phyloP scores from a whole-genome alignment of 2,888 invertebrate species.

The Lypha dubia region DNA sequence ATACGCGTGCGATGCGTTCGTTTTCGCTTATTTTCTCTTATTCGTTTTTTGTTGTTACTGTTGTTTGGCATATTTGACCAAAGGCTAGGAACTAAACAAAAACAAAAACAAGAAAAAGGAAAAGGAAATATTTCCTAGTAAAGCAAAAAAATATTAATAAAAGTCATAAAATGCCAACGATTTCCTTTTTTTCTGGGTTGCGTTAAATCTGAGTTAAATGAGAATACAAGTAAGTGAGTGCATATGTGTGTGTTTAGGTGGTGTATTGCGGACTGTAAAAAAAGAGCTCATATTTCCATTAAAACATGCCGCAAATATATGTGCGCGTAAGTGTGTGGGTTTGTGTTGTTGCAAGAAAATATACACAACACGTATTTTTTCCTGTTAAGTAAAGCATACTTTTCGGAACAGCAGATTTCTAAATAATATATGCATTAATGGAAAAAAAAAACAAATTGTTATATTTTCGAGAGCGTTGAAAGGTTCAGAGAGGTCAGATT shows the following conservation, averaged over 20 bases:
- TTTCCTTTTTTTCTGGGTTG: constrained; percentile 49
- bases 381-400: constrained; percentile 27
- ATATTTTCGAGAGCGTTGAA: not conserved
- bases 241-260: constrained; percentile 5
- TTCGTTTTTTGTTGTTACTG: constrained; percentile 11
- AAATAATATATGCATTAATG: constrained; percentile 17
- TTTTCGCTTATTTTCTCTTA: not conserved
- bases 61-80: constrained; percentile 51
- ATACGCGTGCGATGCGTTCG: not conserved
- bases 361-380: constrained; percentile 21
- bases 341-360: not conserved
- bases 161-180: constrained; percentile 72
- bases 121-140: constrained; percentile 3
- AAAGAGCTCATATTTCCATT: not conserved
- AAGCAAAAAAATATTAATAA: constrained; percentile 70
- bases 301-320: not conserved
- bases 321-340: not conserved
- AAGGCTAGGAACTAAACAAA: constrained; percentile 29
- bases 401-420: constrained; percentile 41
- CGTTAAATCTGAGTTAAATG: not conserved
- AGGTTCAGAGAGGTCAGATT: constrained; percentile 14
- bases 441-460: not conserved
- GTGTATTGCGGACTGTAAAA: not conserved
- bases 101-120: not conserved
- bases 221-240: not conserved